Evolutionary conservation across 2,888 invertebrate species (phyloP), one percentile per base, ranked within the genome.

Genomic region (Patella pellucida): DNA sequence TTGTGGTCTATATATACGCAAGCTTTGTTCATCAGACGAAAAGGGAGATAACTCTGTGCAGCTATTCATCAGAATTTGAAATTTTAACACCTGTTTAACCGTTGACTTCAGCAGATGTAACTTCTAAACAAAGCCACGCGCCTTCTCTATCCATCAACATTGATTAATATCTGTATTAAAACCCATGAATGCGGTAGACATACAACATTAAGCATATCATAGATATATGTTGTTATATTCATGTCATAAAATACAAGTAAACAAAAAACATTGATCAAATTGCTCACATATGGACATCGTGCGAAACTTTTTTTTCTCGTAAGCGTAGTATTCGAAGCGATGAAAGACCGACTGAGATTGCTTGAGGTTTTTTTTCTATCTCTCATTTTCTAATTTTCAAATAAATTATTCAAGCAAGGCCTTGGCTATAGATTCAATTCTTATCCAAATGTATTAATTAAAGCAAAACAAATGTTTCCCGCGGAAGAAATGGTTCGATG

Each of bases 51-150:
- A 62, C 62, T 62, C 62, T 62, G 9, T 62, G 23, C 19, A 62
- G 19, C 23, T 62, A 62, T 62, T 62, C n/a, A 62, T 62, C 9
- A 23, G 62, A 62, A 62, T 62, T 62, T 62, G 62, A 62, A 62
- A 62, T 62, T 62, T 62, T 23, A 62, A 0, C 62, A 62, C 62
- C 62, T 62, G 62, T 19, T 23, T 23, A 62, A 62, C 62, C 62
- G 62, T 62, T 62, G 62, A 62, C 23, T 62, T 23, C 19, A 62
- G 62, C 62, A 62, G 62, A 62, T 62, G 62, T 62, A 62, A 14
- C 11, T 23, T 62, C 12, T 62, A 9, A 23, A 62, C 19, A 19
- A 62, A 62, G 23, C 19, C 19, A 62, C 62, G 23, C 62, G 62
- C 23, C 19, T 23, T 23, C 19, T 62, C 23, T 23, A 23, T 62